phyloP scores from a whole-genome alignment of 2,888 invertebrate genomes.

The Brassicogethes aeneus region DNA sequence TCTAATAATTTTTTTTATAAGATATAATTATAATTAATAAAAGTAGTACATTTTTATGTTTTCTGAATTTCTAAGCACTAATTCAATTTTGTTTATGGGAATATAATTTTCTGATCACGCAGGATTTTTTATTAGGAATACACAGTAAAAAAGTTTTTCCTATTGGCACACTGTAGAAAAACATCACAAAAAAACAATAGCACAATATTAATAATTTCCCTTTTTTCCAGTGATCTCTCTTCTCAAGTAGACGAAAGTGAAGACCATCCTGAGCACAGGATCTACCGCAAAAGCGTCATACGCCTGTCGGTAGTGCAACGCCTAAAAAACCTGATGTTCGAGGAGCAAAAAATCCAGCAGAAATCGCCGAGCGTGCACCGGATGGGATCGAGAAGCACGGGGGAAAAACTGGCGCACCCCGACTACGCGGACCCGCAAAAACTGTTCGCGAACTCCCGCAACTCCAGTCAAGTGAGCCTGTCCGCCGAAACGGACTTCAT shows the following conservation, averaged over 20 bases:
- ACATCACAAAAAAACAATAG: too few relatives aligned
- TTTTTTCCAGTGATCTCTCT: slow-evolving; percentile 36
- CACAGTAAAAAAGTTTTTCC: too few relatives aligned
- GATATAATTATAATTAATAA: too few relatives aligned
- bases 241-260: slow-evolving; percentile 40
- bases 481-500: slow-evolving; percentile 15
- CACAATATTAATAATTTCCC: too few relatives aligned
- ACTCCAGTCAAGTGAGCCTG: slow-evolving; percentile 12
- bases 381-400: slow-evolving; percentile 73
- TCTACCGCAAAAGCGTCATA: slow-evolving; percentile 58
- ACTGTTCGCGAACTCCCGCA: slow-evolving; percentile 38
- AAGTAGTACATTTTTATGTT: too few relatives aligned
- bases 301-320: slow-evolving; percentile 50
- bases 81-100: too few relatives aligned
- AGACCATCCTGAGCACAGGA: slow-evolving; percentile 71
- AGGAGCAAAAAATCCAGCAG: slow-evolving; percentile 31
- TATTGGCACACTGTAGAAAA: too few relatives aligned
- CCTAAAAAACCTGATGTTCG: slow-evolving; percentile 43
- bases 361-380: slow-evolving; percentile 54
- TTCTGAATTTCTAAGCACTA: too few relatives aligned
- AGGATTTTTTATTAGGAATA: too few relatives aligned
- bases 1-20: too few relatives aligned
- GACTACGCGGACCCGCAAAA: slow-evolving; percentile 79
- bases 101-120: too few relatives aligned
- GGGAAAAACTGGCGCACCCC: slow-evolving; percentile 79